Conservation (phyloP, 1,140 invertebrate species). For the Heliconius eleuchia region DNA sequence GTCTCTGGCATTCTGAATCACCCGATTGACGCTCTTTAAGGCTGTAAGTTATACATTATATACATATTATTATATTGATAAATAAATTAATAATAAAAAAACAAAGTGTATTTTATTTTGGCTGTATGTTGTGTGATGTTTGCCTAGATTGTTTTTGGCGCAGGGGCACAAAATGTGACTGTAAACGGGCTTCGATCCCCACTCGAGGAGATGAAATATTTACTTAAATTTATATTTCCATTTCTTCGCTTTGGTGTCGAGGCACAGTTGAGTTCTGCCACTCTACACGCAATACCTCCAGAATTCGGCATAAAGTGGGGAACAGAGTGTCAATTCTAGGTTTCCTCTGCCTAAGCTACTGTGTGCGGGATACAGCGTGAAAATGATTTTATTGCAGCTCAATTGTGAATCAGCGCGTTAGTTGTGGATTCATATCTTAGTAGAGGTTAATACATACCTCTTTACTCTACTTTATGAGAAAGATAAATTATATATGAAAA, state of each 20-base stretch:
- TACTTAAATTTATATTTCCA: too few relatives aligned
- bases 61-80: constrained; percentile 80
- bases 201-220: not conserved
- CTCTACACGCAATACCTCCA: not conserved
- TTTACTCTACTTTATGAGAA: too few relatives aligned
- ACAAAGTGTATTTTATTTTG: constrained; percentile 32
- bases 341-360: too few relatives aligned
- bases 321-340: too few relatives aligned
- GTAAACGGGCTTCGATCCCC: not conserved
- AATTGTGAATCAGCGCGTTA: too few relatives aligned
- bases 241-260: too few relatives aligned
- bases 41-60: constrained; percentile 79
- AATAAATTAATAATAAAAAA: constrained; percentile 80
- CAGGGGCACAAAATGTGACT: not conserved
- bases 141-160: not conserved
- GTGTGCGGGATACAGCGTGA: too few relatives aligned
- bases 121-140: not conserved
- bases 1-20: constrained; percentile 28
- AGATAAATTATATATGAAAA: too few relatives aligned
- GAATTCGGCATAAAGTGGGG: too few relatives aligned
- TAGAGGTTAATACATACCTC: too few relatives aligned
- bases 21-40: constrained; percentile 48
- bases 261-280: not conserved
- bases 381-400: too few relatives aligned
- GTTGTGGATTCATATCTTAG: too few relatives aligned